Evolutionary conservation across 2,888 invertebrate species (phyloP).

Genomic region (Zygothrica quintamaculata): DNA sequence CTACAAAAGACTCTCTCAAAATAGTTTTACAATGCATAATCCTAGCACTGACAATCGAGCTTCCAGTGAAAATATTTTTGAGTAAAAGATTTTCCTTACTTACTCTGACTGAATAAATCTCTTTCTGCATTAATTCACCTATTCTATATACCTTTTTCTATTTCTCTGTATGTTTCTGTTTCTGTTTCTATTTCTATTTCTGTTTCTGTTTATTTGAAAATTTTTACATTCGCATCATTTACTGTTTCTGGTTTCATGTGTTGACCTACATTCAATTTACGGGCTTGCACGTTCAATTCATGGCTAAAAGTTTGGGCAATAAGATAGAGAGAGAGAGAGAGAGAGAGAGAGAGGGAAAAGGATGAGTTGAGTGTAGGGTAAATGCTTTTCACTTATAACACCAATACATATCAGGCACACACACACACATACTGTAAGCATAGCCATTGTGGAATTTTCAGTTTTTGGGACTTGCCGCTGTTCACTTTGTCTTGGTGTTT

Average conservation of each 20-base stretch:
- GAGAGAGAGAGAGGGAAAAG: too few species aligned
- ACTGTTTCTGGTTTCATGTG: conserved; percentile 10
- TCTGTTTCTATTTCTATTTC: too few species aligned
- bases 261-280: conserved; percentile 51
- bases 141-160: too few species aligned
- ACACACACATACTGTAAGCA: conserved; percentile 6
- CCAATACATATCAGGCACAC: conserved; percentile 29
- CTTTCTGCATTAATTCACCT: conserved; percentile 14
- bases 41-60: too few species aligned
- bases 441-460: conserved; percentile 69
- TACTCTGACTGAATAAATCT: too few species aligned
- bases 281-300: conserved; percentile 47
- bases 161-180: too few species aligned
- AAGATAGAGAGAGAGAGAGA: conserved; percentile 16
- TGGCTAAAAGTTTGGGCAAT: conserved; percentile 33
- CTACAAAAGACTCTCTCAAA: too few species aligned
- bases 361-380: conserved; percentile 49
- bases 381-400: conserved; percentile 60
- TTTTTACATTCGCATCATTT: too few species aligned
- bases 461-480: conserved; percentile 53
- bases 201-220: conserved; percentile 18
- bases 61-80: too few species aligned
- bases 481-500: conserved; percentile 77
- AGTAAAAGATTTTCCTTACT: too few species aligned
- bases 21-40: too few species aligned